Base-by-base conservation (phyloP, 92 coral and sea anemone genomes). In the Palythoa caribaeorum region DNA sequence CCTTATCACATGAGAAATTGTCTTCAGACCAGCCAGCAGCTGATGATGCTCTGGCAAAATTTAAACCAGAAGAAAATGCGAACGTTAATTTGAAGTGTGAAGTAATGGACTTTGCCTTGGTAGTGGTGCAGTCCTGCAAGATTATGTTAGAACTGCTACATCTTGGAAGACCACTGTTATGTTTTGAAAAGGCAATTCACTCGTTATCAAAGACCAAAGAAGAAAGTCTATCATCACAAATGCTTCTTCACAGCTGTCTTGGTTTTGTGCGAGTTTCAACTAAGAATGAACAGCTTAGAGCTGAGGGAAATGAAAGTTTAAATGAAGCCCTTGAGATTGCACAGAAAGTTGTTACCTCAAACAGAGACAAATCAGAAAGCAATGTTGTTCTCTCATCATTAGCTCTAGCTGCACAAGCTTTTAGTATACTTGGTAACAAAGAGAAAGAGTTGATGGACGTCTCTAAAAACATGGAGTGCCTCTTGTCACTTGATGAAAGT, bases 221-320 rank as follows among this genome's bases (percentile, higher is more conserved):
- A 6, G n/a, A 21, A 6, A 16, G 62, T 65, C 14, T 11, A 6
- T 44, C 53, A 3, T 20, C 57, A 8, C 74, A 81, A 51, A 47
- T 66, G 86, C 57, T 81, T 47, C 75, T 81, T 40, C 54, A 20
- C 54, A 47, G 60, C 76, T 65, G 86, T 17, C 40, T 65, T 81
- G 86, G 86, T 36, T 66, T 81, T 39, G 59, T 48, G 9, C 15
- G 40, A 21, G 76, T 59, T 5, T 19, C 50, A 37, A 63, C 76
- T 8, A 19, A 47, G 39, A 6, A 62, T 17, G 38, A 9, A 47
- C 38, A 40, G 1, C 14, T 2, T 14, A 40, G 10, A 39, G 8
- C 5, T 19, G 3, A 16, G 16, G 75, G 14, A 7, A 39, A 66
- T 38, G 15, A 62, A 62, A 38, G 1, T 19, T 17, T 80, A 16